Evolutionary conservation across 2,113 vertebrate genomes (phyloP).

Genomic region (Quiscalus mexicanus): DNA sequence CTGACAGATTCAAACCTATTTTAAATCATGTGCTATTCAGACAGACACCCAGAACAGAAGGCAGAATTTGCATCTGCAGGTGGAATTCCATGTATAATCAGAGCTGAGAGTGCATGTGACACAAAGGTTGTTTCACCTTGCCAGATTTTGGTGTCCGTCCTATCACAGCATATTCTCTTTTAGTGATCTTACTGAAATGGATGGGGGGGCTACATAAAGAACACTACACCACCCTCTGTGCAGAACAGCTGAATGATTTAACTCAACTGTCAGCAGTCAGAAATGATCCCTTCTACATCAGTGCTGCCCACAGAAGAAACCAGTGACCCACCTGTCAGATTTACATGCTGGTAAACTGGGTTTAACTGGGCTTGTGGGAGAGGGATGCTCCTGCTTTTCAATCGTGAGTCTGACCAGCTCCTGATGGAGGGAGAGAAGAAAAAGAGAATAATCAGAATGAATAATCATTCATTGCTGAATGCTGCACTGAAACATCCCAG

Average conservation of each 20-base stretch:
- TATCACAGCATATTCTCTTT: neutral
- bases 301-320: neutral
- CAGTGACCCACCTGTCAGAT: constrained; percentile 83
- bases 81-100: neutral
- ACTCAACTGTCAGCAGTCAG: neutral
- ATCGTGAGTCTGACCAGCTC: constrained; percentile 95
- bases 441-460: neutral
- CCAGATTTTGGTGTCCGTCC: neutral
- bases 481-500: neutral
- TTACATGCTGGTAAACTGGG: constrained; percentile 82
- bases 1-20: neutral
- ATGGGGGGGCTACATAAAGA: neutral
- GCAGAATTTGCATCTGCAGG: neutral
- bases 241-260: neutral
- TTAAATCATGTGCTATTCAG: neutral
- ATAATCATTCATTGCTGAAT: neutral
- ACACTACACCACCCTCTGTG: neutral
- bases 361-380: constrained; percentile 90
- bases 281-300: neutral
- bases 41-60: neutral
- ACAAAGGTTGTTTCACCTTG: neutral
- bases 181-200: neutral
- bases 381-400: constrained; percentile 95
- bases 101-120: neutral
- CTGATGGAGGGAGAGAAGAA: constrained; percentile 64